Conservation (phyloP, 2,888 invertebrate species). For the Drosophila austrosaltans region DNA sequence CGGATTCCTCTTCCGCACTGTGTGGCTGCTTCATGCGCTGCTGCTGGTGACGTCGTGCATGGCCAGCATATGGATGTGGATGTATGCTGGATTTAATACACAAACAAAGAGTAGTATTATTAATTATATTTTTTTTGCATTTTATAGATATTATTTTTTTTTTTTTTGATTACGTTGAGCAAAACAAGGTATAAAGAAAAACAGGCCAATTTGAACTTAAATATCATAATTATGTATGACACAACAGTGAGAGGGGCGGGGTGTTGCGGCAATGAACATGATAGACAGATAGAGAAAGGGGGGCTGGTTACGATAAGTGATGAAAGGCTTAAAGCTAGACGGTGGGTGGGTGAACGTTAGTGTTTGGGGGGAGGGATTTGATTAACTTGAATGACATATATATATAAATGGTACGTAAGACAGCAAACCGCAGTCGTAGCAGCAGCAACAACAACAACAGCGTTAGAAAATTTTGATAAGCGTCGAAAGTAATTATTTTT, state of each 20-base stretch:
- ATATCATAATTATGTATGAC: constrained; percentile 43
- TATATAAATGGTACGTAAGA: constrained; percentile 18
- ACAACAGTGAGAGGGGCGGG: constrained; percentile 31
- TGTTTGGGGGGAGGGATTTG: not conserved
- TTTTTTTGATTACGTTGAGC: not conserved
- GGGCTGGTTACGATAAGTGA: not conserved
- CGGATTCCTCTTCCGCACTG: constrained; percentile 37
- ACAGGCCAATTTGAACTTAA: constrained; percentile 66
- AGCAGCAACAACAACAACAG: constrained; percentile 65
- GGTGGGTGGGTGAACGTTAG: constrained; percentile 23
- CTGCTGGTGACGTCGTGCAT: constrained; percentile 81
- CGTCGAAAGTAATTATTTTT: constrained; percentile 47
- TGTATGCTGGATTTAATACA: constrained; percentile 73
- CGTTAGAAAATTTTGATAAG: constrained; percentile 63
- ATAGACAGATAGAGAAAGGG: constrained; percentile 24
- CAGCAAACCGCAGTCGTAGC: constrained; percentile 27
- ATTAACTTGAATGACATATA: not conserved
- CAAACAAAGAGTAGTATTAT: constrained; percentile 22
- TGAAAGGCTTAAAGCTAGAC: constrained; percentile 35
- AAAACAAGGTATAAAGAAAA: constrained; percentile 51
- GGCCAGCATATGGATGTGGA: constrained; percentile 83
- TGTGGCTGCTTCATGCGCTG: constrained; percentile 78
- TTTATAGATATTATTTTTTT: not conserved
- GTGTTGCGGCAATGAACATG: constrained; percentile 17
- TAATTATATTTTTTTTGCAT: constrained; percentile 10